A percentile compares a stretch with the other conserved stretches of the same genome.
Conservation (phyloP, 2,888 invertebrate genomes). For the Lepetodrilus schrolli region DNA sequence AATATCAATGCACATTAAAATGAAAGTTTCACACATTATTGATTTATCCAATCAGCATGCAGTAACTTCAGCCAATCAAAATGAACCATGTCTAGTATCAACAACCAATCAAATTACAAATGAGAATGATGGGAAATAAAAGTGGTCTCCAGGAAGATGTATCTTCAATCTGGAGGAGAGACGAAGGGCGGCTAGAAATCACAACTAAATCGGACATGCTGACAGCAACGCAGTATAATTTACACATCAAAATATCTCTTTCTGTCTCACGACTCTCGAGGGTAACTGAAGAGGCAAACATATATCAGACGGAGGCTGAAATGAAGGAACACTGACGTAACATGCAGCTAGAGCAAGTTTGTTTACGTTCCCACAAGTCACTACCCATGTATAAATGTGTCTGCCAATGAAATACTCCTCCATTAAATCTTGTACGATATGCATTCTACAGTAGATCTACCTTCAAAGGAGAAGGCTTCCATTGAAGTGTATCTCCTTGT, state of each 20-base stretch:
- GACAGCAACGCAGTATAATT: background rate
- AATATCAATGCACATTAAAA: background rate
- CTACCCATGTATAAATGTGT: no score
- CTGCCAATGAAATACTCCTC: no score
- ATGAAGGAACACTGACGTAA: no score
- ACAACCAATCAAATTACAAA: slow-evolving; percentile 19
- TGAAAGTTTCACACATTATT: background rate
- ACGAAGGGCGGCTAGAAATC: slow-evolving; percentile 39
- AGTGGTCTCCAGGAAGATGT: background rate
- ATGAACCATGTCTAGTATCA: slow-evolving; percentile 33
- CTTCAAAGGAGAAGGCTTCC: no score
- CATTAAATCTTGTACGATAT: no score
- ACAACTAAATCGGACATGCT: slow-evolving; percentile 28
- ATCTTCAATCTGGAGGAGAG: background rate
- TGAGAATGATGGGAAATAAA: slow-evolving; percentile 4
- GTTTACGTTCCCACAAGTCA: no score
- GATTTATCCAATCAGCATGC: slow-evolving; percentile 26
- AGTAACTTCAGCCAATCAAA: slow-evolving; percentile 53
- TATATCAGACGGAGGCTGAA: background rate
- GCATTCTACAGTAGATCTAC: no score
- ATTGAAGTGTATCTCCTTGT: no score
- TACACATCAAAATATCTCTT: background rate
- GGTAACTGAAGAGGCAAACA: no score
- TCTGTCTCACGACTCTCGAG: no score
- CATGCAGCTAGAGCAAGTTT: no score